Evolutionary conservation across 2,113 vertebrate species (phyloP).

Genomic region (Gopherus flavomarginatus): DNA sequence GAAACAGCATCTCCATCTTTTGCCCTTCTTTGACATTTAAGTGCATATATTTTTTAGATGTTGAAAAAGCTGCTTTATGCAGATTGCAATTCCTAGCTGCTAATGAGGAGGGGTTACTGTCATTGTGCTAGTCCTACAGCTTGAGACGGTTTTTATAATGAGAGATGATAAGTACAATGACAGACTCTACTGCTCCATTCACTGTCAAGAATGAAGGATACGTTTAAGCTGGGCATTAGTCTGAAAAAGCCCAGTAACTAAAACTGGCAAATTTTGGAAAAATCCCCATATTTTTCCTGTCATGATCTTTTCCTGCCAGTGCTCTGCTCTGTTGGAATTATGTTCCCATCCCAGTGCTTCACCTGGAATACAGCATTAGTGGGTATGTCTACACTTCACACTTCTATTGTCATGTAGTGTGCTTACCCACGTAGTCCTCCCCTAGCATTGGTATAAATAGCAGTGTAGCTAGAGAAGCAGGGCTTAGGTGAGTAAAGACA

Average conservation of each 20-base stretch:
- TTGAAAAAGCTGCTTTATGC: neutral
- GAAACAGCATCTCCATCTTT: neutral
- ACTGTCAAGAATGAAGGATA: constrained; percentile 62
- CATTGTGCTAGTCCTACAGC: neutral
- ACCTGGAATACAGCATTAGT: neutral
- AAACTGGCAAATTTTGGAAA: neutral
- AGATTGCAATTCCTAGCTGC: constrained; percentile 41
- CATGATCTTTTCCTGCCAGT: neutral
- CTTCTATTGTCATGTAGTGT: neutral
- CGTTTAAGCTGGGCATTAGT: constrained; percentile 58
- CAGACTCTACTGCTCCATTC: constrained; percentile 55
- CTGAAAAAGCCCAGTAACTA: constrained; percentile 54
- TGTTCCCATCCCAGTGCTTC: neutral
- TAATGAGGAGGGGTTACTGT: constrained; percentile 44
- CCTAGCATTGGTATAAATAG: neutral
- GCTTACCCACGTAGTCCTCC: neutral
- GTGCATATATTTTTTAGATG: constrained; percentile 16
- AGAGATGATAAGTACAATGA: constrained; percentile 67
- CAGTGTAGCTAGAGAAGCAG: neutral
- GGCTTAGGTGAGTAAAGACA: neutral
- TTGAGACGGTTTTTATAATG: constrained; percentile 42
- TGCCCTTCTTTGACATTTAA: neutral
- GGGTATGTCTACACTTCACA: neutral
- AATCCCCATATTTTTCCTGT: neutral
- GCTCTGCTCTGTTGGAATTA: neutral